Base-by-base conservation (phyloP, 2,888 invertebrate species). In the Rosalia funebris region DNA sequence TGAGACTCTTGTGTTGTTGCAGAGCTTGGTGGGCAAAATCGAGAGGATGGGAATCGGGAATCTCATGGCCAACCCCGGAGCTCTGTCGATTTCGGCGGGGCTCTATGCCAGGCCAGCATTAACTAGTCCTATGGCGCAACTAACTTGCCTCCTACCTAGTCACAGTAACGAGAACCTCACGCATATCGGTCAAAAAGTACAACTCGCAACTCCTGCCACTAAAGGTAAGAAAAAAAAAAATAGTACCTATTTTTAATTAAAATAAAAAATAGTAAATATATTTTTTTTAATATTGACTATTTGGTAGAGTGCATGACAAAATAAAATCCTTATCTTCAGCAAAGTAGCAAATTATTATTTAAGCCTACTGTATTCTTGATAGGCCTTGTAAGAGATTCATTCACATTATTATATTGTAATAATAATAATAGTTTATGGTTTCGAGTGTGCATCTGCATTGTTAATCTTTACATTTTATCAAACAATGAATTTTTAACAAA, bases 91-190 rank as follows among this genome's bases (percentile, higher is more conserved):
- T 25, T 80, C 91, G 2, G 86, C 88, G 7, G 87, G 89, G 15
- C 75, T 87, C 75, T 90, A 79, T 81, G 85, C 85, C 0, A 77
- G 85, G 32, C 88, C 88, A 73, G 81, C 83, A 3, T 85, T 89
- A 58, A 88, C 88, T 62, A 92, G 92, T 75, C 92, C 92, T 1
- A 91, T 93, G 89, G 88, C 91, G 65, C 92, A 92, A 81, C 79
- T 92, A 48, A 90, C 90, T 45, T 92, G 91, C 72, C 81, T 92
- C 11, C 69, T 82, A 59, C 81, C 81, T 16, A 79, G 77, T 67
- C 76, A 76, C 52, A 77, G 73, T 58, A 70, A 17, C 12, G 77
- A 77, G 45, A 71, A 71, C 39, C 46, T 71, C 34, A 41, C 71
- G 14, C 68, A 70, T 32, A 69, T 68, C 55, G 66, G 65, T 36